Percentiles rank a stretch among this genome's conserved stretches.
phyloP scores from a whole-genome alignment of 2,888 invertebrate species.

The Archips xylosteana region DNA sequence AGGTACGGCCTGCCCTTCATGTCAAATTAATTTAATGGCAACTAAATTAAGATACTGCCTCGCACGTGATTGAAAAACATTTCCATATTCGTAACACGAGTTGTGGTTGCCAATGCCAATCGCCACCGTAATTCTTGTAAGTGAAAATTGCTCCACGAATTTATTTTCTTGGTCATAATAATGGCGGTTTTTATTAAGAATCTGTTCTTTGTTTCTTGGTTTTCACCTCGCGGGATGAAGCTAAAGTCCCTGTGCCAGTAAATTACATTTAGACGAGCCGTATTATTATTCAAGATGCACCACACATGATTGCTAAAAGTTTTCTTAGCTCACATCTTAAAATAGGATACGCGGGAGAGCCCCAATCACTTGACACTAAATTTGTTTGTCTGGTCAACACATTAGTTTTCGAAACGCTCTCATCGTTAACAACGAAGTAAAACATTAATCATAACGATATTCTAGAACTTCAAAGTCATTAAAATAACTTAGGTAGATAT shows the following conservation, averaged over 20 bases:
- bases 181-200: slow-evolving; percentile 15
- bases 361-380: background rate
- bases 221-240: slow-evolving; percentile 5
- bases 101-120: slow-evolving; percentile 59
- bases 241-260: background rate
- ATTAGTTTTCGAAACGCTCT: background rate
- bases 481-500: background rate
- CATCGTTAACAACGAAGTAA: background rate
- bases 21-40: slow-evolving; percentile 47
- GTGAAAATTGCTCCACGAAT: slow-evolving; percentile 73
- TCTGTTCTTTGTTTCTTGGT: slow-evolving; percentile 15
- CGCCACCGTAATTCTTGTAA: slow-evolving; percentile 63
- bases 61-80: slow-evolving; percentile 56
- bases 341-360: slow-evolving; percentile 20
- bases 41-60: slow-evolving; percentile 48
- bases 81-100: slow-evolving; percentile 45
- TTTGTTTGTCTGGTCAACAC: background rate
- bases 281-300: slow-evolving; percentile 25
- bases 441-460: background rate
- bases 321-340: slow-evolving; percentile 18
- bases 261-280: slow-evolving; percentile 24
- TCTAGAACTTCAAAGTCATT: background rate
- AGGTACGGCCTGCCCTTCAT: slow-evolving; percentile 51
- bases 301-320: background rate
- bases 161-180: slow-evolving; percentile 47